A percentile compares a stretch with the other conserved stretches of the same genome.
Conservation (phyloP, 2,797 vertebrate species). For the Falco columbarius region DNA sequence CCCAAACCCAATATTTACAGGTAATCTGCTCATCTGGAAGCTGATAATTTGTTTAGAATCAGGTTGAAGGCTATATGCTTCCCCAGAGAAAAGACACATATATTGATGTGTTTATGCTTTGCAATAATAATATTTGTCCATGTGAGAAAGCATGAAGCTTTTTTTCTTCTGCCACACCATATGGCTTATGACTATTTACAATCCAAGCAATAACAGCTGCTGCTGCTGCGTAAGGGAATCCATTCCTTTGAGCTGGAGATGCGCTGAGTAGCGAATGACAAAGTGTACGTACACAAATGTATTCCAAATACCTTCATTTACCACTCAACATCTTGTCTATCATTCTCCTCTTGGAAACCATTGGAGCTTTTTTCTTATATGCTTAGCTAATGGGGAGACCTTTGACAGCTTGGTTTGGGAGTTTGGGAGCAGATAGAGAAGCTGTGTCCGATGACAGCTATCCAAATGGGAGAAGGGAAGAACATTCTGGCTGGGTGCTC, state of each 20-base stretch:
- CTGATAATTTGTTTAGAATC: conserved; percentile 29
- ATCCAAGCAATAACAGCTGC: conserved; percentile 79
- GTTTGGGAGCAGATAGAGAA: background rate
- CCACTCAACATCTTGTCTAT: conserved; percentile 1
- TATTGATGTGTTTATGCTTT: conserved; percentile 75
- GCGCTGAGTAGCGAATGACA: conserved; percentile 37
- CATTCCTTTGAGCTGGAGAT: conserved; percentile 67
- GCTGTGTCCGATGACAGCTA: background rate
- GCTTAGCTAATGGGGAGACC: background rate
- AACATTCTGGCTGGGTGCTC: background rate
- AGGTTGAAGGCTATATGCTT: conserved; percentile 41
- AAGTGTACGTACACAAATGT: conserved; percentile 27
- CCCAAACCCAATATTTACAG: conserved; percentile 11
- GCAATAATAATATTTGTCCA: conserved; percentile 79
- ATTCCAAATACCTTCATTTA: conserved; percentile 37
- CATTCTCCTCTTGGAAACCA: conserved; percentile 8
- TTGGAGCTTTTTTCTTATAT: background rate
- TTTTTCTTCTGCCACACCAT: conserved; percentile 76
- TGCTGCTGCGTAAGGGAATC: conserved; percentile 32
- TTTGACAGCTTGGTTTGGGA: background rate
- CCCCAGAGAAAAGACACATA: conserved; percentile 66
- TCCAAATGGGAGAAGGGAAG: background rate
- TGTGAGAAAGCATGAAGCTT: conserved; percentile 73
- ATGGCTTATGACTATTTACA: conserved; percentile 79
- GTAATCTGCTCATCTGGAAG: conserved; percentile 45